A percentile compares a stretch with the other conserved stretches of the same genome.
Conservation (phyloP, 1,140 invertebrate genomes). For the Drosophila santomea region DNA sequence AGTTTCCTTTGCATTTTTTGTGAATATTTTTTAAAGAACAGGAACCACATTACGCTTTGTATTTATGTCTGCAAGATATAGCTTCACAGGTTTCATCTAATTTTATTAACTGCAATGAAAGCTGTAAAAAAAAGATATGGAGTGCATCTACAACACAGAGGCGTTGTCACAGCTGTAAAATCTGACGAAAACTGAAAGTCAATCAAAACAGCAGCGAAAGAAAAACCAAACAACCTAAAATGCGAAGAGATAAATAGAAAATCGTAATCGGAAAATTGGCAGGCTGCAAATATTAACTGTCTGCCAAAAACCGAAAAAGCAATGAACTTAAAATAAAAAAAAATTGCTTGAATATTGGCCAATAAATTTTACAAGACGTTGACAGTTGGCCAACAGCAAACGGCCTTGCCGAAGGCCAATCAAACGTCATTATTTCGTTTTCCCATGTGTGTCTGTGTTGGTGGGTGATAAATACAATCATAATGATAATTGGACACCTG, state of each 20-base stretch:
- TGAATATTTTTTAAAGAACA: slow-evolving; percentile 8
- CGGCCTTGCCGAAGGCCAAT: slow-evolving; percentile 75
- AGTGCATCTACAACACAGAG: neutral
- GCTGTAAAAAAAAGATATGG: neutral
- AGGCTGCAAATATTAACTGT: slow-evolving; percentile 77
- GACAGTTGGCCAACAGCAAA: slow-evolving; percentile 65
- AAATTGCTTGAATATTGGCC: slow-evolving; percentile 76
- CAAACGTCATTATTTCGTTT: slow-evolving; percentile 61
- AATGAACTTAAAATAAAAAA: slow-evolving; percentile 19
- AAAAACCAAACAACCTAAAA: slow-evolving; percentile 39
- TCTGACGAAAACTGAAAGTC: slow-evolving; percentile 45
- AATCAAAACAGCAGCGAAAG: slow-evolving; percentile 45
- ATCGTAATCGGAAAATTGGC: slow-evolving; percentile 65
- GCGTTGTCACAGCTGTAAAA: slow-evolving; percentile 27
- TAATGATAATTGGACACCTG: slow-evolving; percentile 73
- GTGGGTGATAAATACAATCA: slow-evolving; percentile 59
- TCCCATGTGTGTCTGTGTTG: slow-evolving; percentile 8
- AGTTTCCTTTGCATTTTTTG: neutral
- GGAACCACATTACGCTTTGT: neutral
- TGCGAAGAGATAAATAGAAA: slow-evolving; percentile 34
- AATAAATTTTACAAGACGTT: slow-evolving; percentile 82
- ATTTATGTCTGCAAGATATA: slow-evolving; percentile 3
- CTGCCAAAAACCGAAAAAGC: slow-evolving; percentile 61
- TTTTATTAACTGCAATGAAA: slow-evolving; percentile 14
- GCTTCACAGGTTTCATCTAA: slow-evolving; percentile 7